Conservation (phyloP, 1,140 invertebrate genomes). For the Proctacanthus coquilletti region DNA sequence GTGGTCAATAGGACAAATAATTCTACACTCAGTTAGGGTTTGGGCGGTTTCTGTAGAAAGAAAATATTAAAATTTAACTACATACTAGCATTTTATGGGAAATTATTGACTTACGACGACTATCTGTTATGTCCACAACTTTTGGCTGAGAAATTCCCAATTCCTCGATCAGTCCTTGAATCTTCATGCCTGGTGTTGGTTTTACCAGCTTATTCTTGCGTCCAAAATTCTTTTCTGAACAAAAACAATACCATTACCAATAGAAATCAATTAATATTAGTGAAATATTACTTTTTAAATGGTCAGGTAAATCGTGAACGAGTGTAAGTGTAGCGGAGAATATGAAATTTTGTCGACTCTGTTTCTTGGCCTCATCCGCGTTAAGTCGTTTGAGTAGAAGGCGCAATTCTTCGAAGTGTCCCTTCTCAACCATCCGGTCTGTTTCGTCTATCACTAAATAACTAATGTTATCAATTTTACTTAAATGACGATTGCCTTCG, state of each 20-base stretch:
- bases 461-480: conserved; percentile 51
- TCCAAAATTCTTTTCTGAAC: conserved; percentile 22
- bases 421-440: conserved; percentile 93
- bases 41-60: conserved; percentile 53
- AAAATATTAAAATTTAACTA: conserved; percentile 2
- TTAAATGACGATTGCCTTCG: conserved; percentile 59
- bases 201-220: conserved; percentile 44
- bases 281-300: conserved; percentile 43
- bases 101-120: conserved; percentile 14
- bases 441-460: conserved; percentile 96
- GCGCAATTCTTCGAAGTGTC: conserved; percentile 88
- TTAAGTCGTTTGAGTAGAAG: conserved; percentile 71
- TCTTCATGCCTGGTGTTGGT: conserved; percentile 51
- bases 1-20: conserved; percentile 58
- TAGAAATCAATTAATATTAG: neutral
- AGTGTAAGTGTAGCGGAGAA: conserved; percentile 96
- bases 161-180: conserved; percentile 51
- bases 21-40: conserved; percentile 67
- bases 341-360: conserved; percentile 78
- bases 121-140: conserved; percentile 76
- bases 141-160: conserved; percentile 79
- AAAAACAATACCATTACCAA: conserved; percentile 5
- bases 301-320: conserved; percentile 65
- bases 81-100: no score
- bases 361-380: conserved; percentile 38